Evolutionary conservation across 2,113 vertebrate genomes (phyloP).

Genomic region (Lichenostomus cassidix): DNA sequence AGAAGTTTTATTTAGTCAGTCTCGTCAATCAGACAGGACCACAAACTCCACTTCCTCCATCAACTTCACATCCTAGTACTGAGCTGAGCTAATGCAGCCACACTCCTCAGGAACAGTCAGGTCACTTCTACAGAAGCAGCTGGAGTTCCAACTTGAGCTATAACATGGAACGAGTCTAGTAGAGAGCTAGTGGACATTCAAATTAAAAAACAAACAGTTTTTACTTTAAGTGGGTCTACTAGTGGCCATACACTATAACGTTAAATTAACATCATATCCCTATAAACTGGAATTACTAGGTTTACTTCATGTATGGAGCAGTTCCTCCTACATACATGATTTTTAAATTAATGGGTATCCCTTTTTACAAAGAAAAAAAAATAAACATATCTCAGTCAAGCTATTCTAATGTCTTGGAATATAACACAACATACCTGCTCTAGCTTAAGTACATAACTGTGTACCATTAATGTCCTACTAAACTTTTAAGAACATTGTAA

Average conservation of each 20-base stretch:
- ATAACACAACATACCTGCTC: neutral
- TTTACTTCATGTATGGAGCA: neutral
- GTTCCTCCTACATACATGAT: neutral
- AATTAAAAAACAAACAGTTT: neutral
- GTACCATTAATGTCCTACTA: neutral
- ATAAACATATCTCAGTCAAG: neutral
- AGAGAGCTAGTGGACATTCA: neutral
- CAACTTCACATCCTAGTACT: neutral
- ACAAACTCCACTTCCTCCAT: neutral
- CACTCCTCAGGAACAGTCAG: neutral
- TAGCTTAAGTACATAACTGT: neutral
- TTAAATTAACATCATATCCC: neutral
- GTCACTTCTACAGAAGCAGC: neutral
- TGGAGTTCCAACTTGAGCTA: neutral
- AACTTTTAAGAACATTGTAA: neutral
- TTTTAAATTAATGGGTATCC: neutral
- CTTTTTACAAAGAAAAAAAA: neutral
- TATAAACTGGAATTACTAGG: neutral
- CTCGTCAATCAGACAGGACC: neutral
- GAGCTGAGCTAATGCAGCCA: neutral
- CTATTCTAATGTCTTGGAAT: neutral
- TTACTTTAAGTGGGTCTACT: neutral
- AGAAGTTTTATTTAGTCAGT: neutral
- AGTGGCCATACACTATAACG: neutral
- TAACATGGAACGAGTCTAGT: fast-evolving